Conservation (phyloP, 1,140 invertebrate genomes). For the Bombus balteatus region DNA sequence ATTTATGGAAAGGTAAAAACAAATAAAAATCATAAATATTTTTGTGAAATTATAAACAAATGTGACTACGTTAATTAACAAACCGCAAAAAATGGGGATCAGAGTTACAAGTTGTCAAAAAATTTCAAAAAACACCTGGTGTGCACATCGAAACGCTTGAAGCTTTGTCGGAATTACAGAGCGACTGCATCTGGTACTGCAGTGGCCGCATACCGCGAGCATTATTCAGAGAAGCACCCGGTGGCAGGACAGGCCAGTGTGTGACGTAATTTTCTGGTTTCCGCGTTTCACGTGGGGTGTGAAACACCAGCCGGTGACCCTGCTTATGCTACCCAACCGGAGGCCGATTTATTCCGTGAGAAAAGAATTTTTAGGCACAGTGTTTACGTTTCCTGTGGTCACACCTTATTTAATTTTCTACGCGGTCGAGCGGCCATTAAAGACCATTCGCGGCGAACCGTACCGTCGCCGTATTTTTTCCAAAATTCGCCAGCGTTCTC, state of each 20-base stretch:
- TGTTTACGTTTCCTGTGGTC: conserved; percentile 47
- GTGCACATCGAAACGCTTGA: conserved; percentile 35
- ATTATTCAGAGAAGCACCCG: conserved; percentile 71
- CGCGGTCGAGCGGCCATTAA: conserved; percentile 18
- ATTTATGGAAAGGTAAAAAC: no score
- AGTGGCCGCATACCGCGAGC: conserved; percentile 70
- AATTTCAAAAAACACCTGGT: neutral
- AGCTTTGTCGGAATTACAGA: conserved; percentile 43
- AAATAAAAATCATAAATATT: no score
- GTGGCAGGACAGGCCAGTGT: conserved; percentile 40
- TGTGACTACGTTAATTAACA: neutral
- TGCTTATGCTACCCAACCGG: conserved; percentile 16
- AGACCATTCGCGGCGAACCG: conserved; percentile 43
- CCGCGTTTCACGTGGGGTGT: conserved; percentile 55
- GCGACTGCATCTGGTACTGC: conserved; percentile 66
- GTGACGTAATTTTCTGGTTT: conserved; percentile 76
- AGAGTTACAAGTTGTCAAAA: neutral
- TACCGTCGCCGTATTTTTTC: conserved; percentile 10
- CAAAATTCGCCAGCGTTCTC: neutral
- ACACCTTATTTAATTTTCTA: conserved; percentile 51
- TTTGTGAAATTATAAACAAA: no score
- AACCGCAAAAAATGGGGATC: neutral
- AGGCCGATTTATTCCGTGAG: conserved; percentile 38
- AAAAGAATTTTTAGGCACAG: conserved; percentile 47
- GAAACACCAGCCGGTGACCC: neutral